These are phyloP conservation scores for Pseudomyrmex dendroicus DNA, from an alignment of 1,140 invertebrate genomes.

Conservation along the genomic window DNA sequence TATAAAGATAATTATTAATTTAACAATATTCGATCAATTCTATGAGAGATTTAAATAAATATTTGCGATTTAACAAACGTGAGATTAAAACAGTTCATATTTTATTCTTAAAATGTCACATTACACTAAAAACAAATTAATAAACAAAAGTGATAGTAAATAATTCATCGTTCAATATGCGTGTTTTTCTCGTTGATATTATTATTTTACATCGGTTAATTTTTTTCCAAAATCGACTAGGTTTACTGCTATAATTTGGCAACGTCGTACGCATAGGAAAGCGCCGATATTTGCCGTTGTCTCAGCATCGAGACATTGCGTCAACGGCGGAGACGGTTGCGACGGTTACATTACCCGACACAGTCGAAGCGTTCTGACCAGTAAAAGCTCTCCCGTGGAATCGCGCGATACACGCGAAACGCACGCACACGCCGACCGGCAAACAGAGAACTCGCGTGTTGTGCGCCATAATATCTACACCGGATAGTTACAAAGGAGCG, in stretches of 20 bases:
- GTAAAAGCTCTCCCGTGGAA: constrained; percentile 50
- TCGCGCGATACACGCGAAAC: constrained; percentile 38
- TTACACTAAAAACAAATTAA: too few species aligned
- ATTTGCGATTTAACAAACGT: neutral
- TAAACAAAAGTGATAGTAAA: too few species aligned
- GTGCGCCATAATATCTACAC: constrained; percentile 25
- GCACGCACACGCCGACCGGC: constrained; percentile 31
- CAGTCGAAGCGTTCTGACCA: constrained; percentile 55
- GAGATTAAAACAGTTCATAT: too few species aligned
- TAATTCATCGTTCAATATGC: too few species aligned
- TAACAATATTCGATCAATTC: neutral
- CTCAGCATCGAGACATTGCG: constrained; percentile 23
- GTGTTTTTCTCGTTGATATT: neutral
- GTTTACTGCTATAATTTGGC: neutral
- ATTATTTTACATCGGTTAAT: neutral
- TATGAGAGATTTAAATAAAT: neutral
- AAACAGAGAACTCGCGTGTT: constrained; percentile 52
- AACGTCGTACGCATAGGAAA: neutral
- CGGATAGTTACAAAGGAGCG: constrained; percentile 40
- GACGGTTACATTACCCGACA: constrained; percentile 68
- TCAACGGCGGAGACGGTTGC: constrained; percentile 38
- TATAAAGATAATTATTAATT: neutral
- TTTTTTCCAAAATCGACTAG: neutral
- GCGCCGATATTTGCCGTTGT: neutral
- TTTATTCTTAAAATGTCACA: too few species aligned